Base-by-base conservation (phyloP, 2,113 vertebrate species). In the Peucedramus taeniatus region DNA sequence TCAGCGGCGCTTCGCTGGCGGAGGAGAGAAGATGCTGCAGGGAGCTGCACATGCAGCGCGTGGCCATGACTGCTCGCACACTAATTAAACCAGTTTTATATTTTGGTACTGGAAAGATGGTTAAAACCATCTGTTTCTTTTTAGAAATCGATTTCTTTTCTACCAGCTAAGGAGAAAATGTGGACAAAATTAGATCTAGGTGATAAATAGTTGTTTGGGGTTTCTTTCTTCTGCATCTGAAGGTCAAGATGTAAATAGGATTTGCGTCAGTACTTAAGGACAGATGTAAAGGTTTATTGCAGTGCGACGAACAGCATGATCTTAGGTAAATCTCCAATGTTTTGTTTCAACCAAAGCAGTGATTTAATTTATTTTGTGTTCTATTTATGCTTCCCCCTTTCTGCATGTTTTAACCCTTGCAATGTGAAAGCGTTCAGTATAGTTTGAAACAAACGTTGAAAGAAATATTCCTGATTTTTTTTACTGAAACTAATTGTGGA, bases 91-190 rank as follows among this genome's bases (percentile, higher is more conserved):
- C 57, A 69, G 89, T 76, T 96, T 64, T 81, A 74, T 82, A 90
- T 84, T 87, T 84, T 66, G 85, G 92, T 74, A 24, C 65, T 75
- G 54, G 47, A 72, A 90, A 75, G 63, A 75, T 85, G 75, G 63
- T 91, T 95, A 87, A 94, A 96, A 93, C 78, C 91, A 91, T 96
- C 96, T 97, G 86, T 70, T 80, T 94, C 88, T 80, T 89, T 91
- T 97, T 87, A 66, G 89, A 93, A 65, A 27, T 60, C 57, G 27
- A 24, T 60, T 60, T 60, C 57, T 60, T 37, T 89, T 84, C 94
- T 82, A 77, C 90, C 61, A 87, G 24, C 44, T 84, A 47, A 65
- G 68, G 86, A 92, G 59, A 56, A 90, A 92, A 76, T 87, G 70
- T 64, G 83, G 74, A 66, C 79, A 75, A 92, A 87, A 94, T 95